phyloP scores from a whole-genome alignment of 2,888 invertebrate genomes.

The Oeneis ivallda region DNA sequence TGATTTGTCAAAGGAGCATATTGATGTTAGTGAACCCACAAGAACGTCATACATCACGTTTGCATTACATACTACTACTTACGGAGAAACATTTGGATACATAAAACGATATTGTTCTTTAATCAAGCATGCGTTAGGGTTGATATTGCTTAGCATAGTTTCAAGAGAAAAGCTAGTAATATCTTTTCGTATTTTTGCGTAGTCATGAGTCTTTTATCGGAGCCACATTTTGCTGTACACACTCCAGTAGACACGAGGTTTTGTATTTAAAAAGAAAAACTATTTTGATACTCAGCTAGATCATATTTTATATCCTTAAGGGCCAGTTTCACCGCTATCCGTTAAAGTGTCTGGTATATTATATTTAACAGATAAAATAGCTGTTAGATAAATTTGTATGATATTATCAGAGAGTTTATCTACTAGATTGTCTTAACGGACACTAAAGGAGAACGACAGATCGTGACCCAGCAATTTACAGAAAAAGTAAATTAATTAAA shows the following conservation, averaged over 20 bases:
- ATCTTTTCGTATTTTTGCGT: constrained; percentile 4
- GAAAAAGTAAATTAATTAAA: no score
- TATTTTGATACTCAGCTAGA: not conserved
- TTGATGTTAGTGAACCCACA: constrained; percentile 37
- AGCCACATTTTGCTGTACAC: constrained; percentile 7
- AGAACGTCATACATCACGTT: constrained; percentile 28
- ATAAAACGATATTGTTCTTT: not conserved
- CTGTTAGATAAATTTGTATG: no score
- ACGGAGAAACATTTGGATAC: constrained; percentile 13
- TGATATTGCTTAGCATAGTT: not conserved
- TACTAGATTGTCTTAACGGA: no score
- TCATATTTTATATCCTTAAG: not conserved
- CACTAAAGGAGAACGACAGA: no score
- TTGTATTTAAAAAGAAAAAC: not conserved
- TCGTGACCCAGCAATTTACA: no score
- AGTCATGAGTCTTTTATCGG: constrained; percentile 11
- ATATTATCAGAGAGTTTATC: no score
- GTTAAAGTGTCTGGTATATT: no score
- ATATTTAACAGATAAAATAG: no score
- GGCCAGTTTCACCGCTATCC: no score
- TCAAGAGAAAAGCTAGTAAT: constrained; percentile 7
- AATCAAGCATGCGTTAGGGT: not conserved
- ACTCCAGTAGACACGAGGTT: not conserved
- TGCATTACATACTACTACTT: constrained; percentile 31
- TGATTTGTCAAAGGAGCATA: constrained; percentile 41